These are phyloP conservation scores for Drosophila setifemur DNA, from an alignment of 1,140 invertebrate genomes.

Conservation along the genomic window DNA sequence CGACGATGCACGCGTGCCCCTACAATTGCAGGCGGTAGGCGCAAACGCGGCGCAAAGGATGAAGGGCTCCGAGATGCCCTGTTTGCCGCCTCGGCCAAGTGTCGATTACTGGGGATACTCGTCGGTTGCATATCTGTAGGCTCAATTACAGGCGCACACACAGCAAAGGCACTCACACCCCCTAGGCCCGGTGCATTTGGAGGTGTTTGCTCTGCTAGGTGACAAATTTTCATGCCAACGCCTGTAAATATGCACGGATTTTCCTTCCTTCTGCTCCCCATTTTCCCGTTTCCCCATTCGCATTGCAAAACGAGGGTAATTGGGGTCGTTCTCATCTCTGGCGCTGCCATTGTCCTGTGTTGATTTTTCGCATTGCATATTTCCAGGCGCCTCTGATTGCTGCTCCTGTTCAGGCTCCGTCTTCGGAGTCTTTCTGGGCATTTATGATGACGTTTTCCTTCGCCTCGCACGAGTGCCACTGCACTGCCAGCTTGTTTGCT, in stretches of 20 bases:
- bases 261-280: constrained; percentile 42
- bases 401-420: neutral
- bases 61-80: constrained; percentile 1
- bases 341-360: constrained; percentile 44
- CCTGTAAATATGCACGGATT: constrained; percentile 75
- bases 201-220: constrained; percentile 72
- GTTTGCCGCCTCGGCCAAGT: constrained; percentile 74
- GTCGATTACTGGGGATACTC: constrained; percentile 72
- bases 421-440: constrained; percentile 36
- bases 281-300: constrained; percentile 44
- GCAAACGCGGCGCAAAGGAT: constrained; percentile 50
- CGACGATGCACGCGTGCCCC: constrained; percentile 46
- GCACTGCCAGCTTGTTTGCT: constrained; percentile 67
- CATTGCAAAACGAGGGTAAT: constrained; percentile 72
- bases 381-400: constrained; percentile 61
- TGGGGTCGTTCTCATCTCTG: constrained; percentile 61
- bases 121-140: constrained; percentile 69
- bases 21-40: constrained; percentile 55
- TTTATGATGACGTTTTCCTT: constrained; percentile 72
- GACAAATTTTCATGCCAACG: constrained; percentile 80
- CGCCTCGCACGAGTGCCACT: constrained; percentile 68
- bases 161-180: constrained; percentile 4
- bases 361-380: constrained; percentile 79
- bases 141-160: constrained; percentile 53
- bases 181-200: constrained; percentile 7